Conservation (phyloP, 2,113 vertebrate genomes). For the Axis porcinus region DNA sequence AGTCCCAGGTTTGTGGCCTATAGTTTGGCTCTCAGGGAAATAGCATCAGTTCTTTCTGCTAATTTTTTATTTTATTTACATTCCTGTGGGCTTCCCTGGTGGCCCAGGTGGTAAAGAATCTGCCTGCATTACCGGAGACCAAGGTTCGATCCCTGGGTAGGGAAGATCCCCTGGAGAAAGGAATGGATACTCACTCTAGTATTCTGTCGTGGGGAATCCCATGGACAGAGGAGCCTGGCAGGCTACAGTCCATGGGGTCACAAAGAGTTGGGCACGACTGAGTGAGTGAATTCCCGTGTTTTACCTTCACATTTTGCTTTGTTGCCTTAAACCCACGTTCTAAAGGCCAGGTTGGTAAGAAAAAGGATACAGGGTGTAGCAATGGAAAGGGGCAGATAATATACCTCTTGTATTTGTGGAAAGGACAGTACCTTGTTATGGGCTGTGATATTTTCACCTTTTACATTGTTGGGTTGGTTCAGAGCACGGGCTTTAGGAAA, state of each 20-base stretch:
- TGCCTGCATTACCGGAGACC: not conserved
- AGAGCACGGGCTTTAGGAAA: not conserved
- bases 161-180: not conserved
- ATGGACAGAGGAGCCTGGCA: not conserved
- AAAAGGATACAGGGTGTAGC: not conserved
- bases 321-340: not conserved
- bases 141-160: not conserved
- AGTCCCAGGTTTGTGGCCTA: not conserved
- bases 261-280: not conserved
- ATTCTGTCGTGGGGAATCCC: not conserved
- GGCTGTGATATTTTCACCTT: not conserved
- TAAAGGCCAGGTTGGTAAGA: not conserved
- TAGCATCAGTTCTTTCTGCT: not conserved
- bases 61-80: not conserved
- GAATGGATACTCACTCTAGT: not conserved
- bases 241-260: not conserved
- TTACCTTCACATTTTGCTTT: not conserved
- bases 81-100: not conserved
- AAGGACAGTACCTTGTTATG: not conserved
- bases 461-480: not conserved
- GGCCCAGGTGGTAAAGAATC: not conserved
- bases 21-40: not conserved
- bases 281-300: not conserved
- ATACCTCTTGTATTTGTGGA: not conserved
- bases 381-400: not conserved